Base-by-base conservation (phyloP, 2,888 invertebrate species). In the Priocnemis perturbator region DNA sequence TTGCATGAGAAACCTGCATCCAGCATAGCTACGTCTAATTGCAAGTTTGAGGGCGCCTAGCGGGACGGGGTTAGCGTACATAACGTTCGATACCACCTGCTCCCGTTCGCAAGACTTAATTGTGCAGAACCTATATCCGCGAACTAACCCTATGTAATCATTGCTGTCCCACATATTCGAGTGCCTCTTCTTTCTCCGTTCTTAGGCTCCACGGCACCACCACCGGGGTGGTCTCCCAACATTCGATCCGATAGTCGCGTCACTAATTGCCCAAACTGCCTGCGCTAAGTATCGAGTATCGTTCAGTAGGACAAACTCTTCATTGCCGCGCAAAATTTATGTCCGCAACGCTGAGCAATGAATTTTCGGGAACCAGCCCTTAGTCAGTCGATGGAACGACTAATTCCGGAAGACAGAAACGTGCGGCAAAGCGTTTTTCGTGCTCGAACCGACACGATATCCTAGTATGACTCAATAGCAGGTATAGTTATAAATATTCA, bases 21-120 rank as follows among this genome's bases (percentile, higher is more conserved):
- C 20, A 62, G 64, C 65, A 67, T 60, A 65, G 62, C 64, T 60
- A 66, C 59, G 61, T 56, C 37, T 76, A 76, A 78, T 73, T 58
- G 62, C 23, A 45, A 71, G 69, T 26, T 57, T 57, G n/a, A 17
- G n/a, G 37, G 26, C 57, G 45, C 44, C 50, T 63, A 11, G 55
- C 57, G 62, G 37, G 50, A 20, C 52, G 63, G 67, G 68, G 58
- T 66, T 67, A 67, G 74, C 68, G 66, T 60, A 65, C 69, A 15
- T 17, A 47, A 53, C 60, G 52, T 57, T 53, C 62, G 70, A 67
- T 56, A 74, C 70, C 84, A 83, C 80, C 84, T 83, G 84, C 71
- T 37, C 57, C 64, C 58, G 80, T 84, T 83, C 83, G 78, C 83
- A 83, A 76, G 76, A 71, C 76, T 76, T 80, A 76, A 77, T 77